Conservation (phyloP, 2,797 vertebrate genomes). For the Pseudocheirus occidentalis region DNA sequence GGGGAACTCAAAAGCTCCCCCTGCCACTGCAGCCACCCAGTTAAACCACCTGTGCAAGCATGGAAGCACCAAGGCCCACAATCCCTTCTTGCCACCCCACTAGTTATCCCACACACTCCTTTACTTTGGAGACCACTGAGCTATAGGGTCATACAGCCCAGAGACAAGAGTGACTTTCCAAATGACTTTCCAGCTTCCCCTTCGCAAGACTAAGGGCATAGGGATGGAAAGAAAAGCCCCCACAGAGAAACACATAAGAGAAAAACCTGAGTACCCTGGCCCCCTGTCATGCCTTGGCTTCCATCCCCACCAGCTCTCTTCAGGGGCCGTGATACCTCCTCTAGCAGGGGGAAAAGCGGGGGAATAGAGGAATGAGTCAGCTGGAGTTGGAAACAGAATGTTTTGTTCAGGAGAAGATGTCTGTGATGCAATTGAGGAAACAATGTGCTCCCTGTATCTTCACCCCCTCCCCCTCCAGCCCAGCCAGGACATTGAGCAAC, state of each 20-base stretch:
- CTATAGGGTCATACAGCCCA: slow-evolving; percentile 2
- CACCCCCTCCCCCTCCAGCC: slow-evolving; percentile 55
- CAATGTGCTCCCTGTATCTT: slow-evolving; percentile 71
- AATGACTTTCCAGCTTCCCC: slow-evolving; percentile 28
- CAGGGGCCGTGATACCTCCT: neutral
- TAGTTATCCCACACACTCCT: neutral
- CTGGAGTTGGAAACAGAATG: slow-evolving; percentile 67
- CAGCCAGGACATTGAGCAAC: slow-evolving; percentile 49
- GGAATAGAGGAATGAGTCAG: slow-evolving; percentile 57
- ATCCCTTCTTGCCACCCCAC: neutral
- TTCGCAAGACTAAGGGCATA: neutral
- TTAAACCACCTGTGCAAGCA: neutral
- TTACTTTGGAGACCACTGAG: neutral
- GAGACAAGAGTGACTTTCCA: neutral
- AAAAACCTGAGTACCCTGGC: neutral
- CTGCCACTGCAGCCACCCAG: neutral
- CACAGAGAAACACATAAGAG: neutral
- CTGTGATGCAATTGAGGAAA: slow-evolving; percentile 69
- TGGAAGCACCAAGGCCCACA: neutral
- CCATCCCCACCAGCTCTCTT: neutral
- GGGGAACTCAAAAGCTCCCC: neutral
- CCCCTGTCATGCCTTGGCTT: neutral
- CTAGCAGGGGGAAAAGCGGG: neutral
- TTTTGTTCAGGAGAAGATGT: slow-evolving; percentile 65
- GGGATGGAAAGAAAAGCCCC: slow-evolving; percentile 27